Evolutionary conservation across 23 tunicate genomes (phyloP).

Genomic region (Pegea sp.): DNA sequence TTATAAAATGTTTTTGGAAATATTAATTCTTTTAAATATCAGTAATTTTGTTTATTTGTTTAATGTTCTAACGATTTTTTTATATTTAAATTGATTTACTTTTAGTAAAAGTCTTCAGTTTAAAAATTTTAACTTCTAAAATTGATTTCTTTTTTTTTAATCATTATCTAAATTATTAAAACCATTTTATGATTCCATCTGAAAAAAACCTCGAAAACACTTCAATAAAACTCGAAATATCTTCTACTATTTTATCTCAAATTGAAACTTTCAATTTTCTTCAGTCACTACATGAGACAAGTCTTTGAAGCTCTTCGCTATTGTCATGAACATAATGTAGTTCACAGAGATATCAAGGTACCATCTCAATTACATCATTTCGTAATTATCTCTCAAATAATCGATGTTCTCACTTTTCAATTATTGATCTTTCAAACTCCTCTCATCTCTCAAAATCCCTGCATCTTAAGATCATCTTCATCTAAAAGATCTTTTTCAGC

Average conservation of each 20-base stretch:
- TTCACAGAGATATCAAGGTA: constrained; percentile 89
- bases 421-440: neutral
- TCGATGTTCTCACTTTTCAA: neutral
- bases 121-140: no score
- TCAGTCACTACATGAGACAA: constrained; percentile 92
- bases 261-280: no score
- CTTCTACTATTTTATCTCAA: no score
- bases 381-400: neutral
- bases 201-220: no score
- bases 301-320: constrained; percentile 72
- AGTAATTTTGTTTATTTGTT: no score
- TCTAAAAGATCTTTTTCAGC: constrained; percentile 20
- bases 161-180: no score
- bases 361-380: neutral
- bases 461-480: neutral
- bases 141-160: no score
- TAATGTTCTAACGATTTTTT: neutral
- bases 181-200: no score
- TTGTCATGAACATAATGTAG: constrained; percentile 77
- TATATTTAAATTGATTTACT: no score
- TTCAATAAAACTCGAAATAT: no score
- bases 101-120: no score
- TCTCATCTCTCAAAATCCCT: neutral
- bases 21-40: no score
- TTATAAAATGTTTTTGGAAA: neutral